phyloP scores from a whole-genome alignment of 2,113 vertebrate genomes.

The Gallinago media region DNA sequence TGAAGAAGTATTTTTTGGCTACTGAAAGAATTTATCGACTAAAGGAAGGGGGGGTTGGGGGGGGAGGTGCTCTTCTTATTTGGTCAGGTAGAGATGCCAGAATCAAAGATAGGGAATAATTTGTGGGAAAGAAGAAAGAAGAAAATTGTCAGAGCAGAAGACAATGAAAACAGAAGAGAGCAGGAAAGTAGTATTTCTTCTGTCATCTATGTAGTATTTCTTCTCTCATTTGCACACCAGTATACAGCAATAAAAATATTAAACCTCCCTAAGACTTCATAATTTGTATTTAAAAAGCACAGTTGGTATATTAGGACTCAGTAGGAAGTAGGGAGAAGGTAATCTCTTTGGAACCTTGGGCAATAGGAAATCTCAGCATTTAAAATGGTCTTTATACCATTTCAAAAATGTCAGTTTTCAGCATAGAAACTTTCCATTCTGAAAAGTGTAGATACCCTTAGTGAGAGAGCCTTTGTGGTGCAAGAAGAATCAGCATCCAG shows the following conservation, averaged over 20 bases:
- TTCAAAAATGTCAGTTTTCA: not conserved
- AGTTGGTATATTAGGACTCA: not conserved
- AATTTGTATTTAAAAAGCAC: not conserved
- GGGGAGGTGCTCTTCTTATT: not conserved
- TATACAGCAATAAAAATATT: not conserved
- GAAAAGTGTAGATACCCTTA: not conserved
- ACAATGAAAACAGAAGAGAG: not conserved
- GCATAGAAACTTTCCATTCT: not conserved
- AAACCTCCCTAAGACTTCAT: not conserved
- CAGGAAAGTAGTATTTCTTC: not conserved
- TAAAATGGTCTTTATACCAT: not conserved
- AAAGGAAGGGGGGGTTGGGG: not conserved
- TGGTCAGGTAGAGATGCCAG: not conserved
- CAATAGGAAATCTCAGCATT: not conserved
- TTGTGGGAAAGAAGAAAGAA: not conserved
- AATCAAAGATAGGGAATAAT: not conserved
- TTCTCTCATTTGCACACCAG: not conserved
- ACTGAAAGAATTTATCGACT: not conserved
- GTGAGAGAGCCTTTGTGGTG: not conserved
- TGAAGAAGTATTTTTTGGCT: not conserved
- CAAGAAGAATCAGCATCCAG: not conserved
- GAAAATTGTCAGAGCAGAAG: not conserved
- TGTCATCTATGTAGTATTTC: not conserved
- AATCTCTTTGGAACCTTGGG: not conserved
- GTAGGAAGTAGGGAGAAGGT: not conserved